Evolutionary conservation across 1,140 invertebrate genomes (phyloP).

Genomic region (Bathynomus jamesi): DNA sequence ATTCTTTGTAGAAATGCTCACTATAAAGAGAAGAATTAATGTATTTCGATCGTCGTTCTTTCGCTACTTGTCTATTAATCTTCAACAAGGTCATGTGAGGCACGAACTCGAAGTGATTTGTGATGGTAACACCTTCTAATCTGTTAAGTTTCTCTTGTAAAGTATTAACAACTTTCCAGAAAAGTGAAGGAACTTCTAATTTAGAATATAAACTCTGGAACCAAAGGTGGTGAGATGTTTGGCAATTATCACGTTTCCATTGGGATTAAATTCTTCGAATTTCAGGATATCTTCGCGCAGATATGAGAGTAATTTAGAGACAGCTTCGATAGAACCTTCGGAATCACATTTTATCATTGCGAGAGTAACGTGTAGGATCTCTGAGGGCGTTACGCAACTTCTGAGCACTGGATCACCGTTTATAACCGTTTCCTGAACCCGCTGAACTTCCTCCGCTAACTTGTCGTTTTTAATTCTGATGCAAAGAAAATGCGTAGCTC

Average conservation of each 20-base stretch:
- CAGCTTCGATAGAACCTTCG: constrained; percentile 15
- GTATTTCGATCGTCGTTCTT: constrained; percentile 34
- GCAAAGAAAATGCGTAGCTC: constrained; percentile 37
- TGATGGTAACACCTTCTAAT: constrained; percentile 23
- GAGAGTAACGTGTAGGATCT: constrained; percentile 36
- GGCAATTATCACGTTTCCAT: constrained; percentile 5
- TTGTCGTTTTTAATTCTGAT: constrained; percentile 23
- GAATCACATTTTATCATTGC: constrained; percentile 30
- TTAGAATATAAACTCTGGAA: constrained; percentile 34
- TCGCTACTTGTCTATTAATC: constrained; percentile 28
- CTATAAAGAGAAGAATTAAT: constrained; percentile 32
- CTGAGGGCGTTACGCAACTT: constrained; percentile 32
- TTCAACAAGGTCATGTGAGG: constrained; percentile 37
- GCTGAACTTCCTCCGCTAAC: constrained; percentile 4
- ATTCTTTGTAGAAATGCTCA: constrained; percentile 19
- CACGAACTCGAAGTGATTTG: constrained; percentile 38
- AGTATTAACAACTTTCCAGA: constrained; percentile 10
- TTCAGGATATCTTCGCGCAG: constrained; percentile 8
- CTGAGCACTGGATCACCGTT: constrained; percentile 26
- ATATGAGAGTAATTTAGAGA: constrained; percentile 10
- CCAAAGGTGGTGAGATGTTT: constrained; percentile 32
- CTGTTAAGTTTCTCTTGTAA: constrained; percentile 9
- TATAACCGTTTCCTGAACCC: constrained; percentile 32
- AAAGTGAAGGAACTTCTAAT: constrained; percentile 20
- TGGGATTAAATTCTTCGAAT: background rate